Conservation (phyloP, 2,888 invertebrate genomes). For the Marronus borbonicus region DNA sequence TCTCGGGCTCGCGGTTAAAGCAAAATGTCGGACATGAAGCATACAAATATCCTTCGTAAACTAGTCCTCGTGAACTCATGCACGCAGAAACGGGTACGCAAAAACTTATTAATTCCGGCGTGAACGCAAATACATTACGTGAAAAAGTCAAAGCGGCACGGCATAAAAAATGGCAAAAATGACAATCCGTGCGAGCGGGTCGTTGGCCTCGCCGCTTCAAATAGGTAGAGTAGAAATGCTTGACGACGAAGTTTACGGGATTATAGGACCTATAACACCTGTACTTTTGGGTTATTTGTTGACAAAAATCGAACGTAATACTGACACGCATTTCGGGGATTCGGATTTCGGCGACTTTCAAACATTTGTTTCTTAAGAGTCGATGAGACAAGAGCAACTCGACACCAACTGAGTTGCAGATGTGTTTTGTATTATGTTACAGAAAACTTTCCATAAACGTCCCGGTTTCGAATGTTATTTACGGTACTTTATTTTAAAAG, state of each 20-base stretch:
- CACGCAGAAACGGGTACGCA: constrained; percentile 55
- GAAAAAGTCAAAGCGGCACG: constrained; percentile 54
- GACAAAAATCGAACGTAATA: constrained; percentile 54
- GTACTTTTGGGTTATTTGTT: constrained; percentile 40
- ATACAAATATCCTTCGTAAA: constrained; percentile 40
- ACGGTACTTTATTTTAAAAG: not conserved
- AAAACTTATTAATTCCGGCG: constrained; percentile 56
- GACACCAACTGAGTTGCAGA: constrained; percentile 12
- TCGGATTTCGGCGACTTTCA: constrained; percentile 56
- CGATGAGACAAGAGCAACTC: constrained; percentile 33
- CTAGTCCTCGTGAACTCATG: constrained; percentile 44
- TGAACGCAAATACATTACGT: constrained; percentile 56
- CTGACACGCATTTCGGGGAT: constrained; percentile 58
- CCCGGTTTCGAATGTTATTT: not conserved
- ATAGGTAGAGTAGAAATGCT: constrained; percentile 9
- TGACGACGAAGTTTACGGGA: constrained; percentile 54
- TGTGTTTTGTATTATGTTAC: constrained; percentile 29
- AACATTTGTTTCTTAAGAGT: constrained; percentile 55
- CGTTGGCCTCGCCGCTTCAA: constrained; percentile 54
- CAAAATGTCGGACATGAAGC: constrained; percentile 32
- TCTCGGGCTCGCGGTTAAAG: constrained; percentile 15
- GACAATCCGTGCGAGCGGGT: constrained; percentile 56
- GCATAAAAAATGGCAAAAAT: constrained; percentile 57
- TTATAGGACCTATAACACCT: constrained; percentile 51
- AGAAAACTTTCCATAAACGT: constrained; percentile 4